Evolutionary conservation across 2,888 invertebrate genomes (phyloP), one percentile per base, ranked within the genome.

Genomic region (Monochamus alternatus): DNA sequence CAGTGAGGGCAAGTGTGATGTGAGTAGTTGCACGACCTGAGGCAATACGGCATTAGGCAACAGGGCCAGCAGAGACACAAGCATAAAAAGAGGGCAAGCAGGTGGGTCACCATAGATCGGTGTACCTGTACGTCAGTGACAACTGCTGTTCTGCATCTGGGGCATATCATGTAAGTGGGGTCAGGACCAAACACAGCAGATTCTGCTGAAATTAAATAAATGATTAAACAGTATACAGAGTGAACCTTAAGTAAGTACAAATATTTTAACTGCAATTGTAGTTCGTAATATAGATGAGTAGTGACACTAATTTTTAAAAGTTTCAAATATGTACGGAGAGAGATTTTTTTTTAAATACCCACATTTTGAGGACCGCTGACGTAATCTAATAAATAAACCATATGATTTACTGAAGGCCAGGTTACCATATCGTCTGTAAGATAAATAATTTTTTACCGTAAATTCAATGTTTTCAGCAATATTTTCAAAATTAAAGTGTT

Each of bases 41-140:
- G 81, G 69, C 87, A 88, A 77, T 88, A 88, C 0, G 89, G 89
- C 63, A 89, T 75, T 9, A 89, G 75, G 74, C 88, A 88, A 78
- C 88, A 89, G 0, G 89, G 89, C 89, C 89, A 89, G 79, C 89
- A 89, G 8, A 87, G 84, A 75, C 86, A 88, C 5, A 89, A 66
- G 76, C 87, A 89, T 68, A 89, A 72, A n/a, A 86, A 83, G n/a
- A 87, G 52, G 1, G 88, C 88, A 3, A 87, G 82, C 69, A 87
- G 79, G 77, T 89, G 88, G 3, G 88, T 86, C 55, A 87, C 74
- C 70, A 83, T 83, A 14, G 88, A 87, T 75, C 87, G 74, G 75
- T 86, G 84, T 3, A 83, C 80, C 38, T 85, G 83, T 10, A 85
- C 85, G 47, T 84, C 82, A 0, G 88, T 89, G 32, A 87, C 79